A percentile compares a stretch with the other conserved stretches of the same genome.
Conservation (phyloP, 1,140 invertebrate genomes). For the Sminthurinus signatus region DNA sequence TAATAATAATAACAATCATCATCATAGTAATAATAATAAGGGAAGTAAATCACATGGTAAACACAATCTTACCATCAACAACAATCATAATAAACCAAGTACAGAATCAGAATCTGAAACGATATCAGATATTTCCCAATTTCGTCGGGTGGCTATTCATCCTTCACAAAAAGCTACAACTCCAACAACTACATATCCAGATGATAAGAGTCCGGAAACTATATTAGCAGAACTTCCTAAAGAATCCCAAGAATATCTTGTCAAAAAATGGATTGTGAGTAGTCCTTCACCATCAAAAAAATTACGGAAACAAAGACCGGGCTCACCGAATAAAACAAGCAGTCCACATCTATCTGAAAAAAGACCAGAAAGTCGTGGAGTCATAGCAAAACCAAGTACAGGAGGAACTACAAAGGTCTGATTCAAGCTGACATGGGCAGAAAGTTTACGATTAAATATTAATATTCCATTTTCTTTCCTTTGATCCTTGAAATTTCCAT, state of each 20-base stretch:
- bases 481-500: no score
- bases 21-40: background rate
- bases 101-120: constrained; percentile 2
- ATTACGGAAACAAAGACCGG: background rate
- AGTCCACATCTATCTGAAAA: background rate
- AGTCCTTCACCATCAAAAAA: constrained; percentile 11
- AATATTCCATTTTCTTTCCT: no score
- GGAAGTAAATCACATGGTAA: background rate
- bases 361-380: no score
- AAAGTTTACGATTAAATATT: no score
- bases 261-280: constrained; percentile 12
- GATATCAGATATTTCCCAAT: constrained; percentile 8
- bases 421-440: no score
- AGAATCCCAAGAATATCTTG: constrained; percentile 5
- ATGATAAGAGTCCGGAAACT: background rate
- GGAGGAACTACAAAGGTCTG: no score
- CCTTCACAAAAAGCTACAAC: background rate
- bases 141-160: background rate
- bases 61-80: no score
- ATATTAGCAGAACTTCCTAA: constrained; percentile 8
- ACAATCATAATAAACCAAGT: no score
- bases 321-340: background rate
- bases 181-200: background rate
- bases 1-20: no score
- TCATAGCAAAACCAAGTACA: no score